These are phyloP conservation scores for Oreonectes daqikongensis DNA, from an alignment of 2,797 vertebrate species.

Conservation along the genomic window DNA sequence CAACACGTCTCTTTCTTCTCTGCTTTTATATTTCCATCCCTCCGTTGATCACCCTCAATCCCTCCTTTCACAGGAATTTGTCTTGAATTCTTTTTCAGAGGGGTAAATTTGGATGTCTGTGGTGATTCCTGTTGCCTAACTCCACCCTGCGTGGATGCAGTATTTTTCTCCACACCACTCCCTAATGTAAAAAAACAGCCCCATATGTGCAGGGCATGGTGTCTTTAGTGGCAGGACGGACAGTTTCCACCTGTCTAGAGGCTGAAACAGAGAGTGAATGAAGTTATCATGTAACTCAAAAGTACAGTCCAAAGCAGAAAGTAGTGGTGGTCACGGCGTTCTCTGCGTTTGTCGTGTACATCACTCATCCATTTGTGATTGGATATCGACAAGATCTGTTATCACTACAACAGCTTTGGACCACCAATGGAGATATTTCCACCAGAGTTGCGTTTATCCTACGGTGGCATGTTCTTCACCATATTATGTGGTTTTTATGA, in stretches of 20 bases:
- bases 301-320: no score
- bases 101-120: constrained; percentile 51
- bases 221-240: constrained; percentile 51
- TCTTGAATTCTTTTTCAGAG: constrained; percentile 36
- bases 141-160: constrained; percentile 68
- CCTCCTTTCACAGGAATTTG: constrained; percentile 29
- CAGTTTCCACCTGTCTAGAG: constrained; percentile 57
- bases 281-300: no score
- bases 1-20: neutral
- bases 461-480: neutral
- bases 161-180: constrained; percentile 61
- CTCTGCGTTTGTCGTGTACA: neutral
- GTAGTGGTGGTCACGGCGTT: neutral
- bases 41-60: constrained; percentile 26
- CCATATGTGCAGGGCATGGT: constrained; percentile 51
- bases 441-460: neutral
- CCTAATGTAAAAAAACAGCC: constrained; percentile 74
- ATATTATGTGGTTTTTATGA: neutral
- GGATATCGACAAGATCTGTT: constrained; percentile 16
- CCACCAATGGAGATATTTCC: constrained; percentile 30
- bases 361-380: neutral
- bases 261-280: constrained; percentile 44
- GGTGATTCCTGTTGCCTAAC: constrained; percentile 61
- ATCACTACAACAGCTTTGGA: constrained; percentile 20
- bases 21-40: neutral